phyloP scores from a whole-genome alignment of 2,113 vertebrate genomes.

The Neomonachus schauinslandi region DNA sequence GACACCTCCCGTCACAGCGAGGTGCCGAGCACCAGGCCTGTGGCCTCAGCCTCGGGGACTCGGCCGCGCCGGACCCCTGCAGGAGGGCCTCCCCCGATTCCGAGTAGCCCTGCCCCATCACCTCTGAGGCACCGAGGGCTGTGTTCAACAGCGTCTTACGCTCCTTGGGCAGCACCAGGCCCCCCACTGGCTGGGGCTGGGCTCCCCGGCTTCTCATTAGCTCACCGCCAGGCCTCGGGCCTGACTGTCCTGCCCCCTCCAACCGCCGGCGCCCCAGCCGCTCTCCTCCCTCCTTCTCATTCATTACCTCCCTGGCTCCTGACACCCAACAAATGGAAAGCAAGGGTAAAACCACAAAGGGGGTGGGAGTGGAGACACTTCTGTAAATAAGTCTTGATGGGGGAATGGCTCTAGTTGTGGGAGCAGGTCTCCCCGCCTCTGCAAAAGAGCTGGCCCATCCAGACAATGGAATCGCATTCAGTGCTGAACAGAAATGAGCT shows the following conservation, averaged over 20 bases:
- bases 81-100: not conserved
- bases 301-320: not conserved
- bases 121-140: not conserved
- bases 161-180: not conserved
- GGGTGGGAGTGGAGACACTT: no score
- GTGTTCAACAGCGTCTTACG: rapidly evolving
- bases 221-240: not conserved
- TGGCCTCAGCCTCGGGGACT: not conserved
- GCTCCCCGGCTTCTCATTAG: not conserved
- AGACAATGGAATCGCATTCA: not conserved
- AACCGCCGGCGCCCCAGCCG: no score
- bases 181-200: rapidly evolving
- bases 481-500: not conserved
- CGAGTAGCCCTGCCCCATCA: rapidly evolving
- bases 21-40: not conserved
- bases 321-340: not conserved
- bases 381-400: not conserved
- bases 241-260: no score
- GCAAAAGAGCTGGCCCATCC: not conserved
- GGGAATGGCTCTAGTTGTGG: not conserved
- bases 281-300: not conserved
- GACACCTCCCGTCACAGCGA: not conserved
- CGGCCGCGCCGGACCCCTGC: rapidly evolving
- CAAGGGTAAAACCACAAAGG: not conserved
- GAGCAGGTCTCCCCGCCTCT: not conserved